Evolutionary conservation across 1,140 invertebrate genomes (phyloP), one percentile per base, ranked within the genome.

Genomic region (Amyelois transitella): DNA sequence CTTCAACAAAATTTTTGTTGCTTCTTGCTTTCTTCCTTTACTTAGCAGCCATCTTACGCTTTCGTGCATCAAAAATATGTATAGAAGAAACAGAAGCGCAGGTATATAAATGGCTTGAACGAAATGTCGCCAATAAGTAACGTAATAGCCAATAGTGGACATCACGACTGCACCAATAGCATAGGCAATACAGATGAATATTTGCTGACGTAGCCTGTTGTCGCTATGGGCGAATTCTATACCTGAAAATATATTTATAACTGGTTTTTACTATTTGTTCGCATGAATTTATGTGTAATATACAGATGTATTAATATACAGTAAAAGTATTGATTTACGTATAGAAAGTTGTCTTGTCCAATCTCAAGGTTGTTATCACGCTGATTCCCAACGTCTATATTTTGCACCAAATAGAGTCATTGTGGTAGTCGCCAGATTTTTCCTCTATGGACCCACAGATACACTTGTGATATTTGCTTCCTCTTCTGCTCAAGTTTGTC

Each of bases 41-140:
- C 92, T 91, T 43, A 95, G 66, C 12, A 95, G 83, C 95, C 95
- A 96, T 51, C 80, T 63, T 0, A 64, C 65, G 51, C 77, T 82
- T 53, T 83, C 78, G 49, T 83, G 75, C 50, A 86, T 58, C 4
- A 77, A 43, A 24, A 72, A 81, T 8, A 72, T 64, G 32, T 68
- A 73, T 12, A 69, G 51, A 47, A 79, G 49, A 17, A 77, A 73
- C 4, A 81, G 51, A 53, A 86, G 25, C 0, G 72, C 60, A 1
- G 75, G 74, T 12, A 67, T 60, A 54, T 83, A 83, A 47, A 82
- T 64, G 0, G 68, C 67, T 44, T 59, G 52, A 1, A 77, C 47
- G n/a, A 77, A 75, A 14, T 69, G 43, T 62, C 78, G 68, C 78
- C 80, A 86, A 50, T 82, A 75, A 1, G 70, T 65, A 1, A 85